phyloP scores from a whole-genome alignment of 2,797 vertebrate species.

The Enteromius anoplus region DNA sequence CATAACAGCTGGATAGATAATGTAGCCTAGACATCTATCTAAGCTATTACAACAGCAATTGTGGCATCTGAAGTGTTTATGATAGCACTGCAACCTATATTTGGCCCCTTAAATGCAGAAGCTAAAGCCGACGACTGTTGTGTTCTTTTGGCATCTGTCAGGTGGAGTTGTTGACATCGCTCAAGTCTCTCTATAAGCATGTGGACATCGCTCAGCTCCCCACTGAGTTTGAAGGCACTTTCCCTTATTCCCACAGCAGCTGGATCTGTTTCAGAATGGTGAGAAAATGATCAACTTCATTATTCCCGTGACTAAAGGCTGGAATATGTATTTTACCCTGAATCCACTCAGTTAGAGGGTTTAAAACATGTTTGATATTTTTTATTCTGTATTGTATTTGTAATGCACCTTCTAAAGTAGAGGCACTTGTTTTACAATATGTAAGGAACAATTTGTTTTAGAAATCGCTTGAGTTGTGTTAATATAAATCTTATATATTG shows the following conservation, averaged over 20 bases:
- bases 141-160: slow-evolving; percentile 62
- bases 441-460: not conserved
- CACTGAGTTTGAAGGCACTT: slow-evolving; percentile 81
- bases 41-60: slow-evolving; percentile 20
- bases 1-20: slow-evolving; percentile 25
- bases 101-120: not conserved
- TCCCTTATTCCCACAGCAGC: slow-evolving; percentile 84
- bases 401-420: not conserved
- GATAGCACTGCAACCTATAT: slow-evolving; percentile 5
- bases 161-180: slow-evolving; percentile 84
- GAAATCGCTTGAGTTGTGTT: not conserved
- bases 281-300: slow-evolving; percentile 49
- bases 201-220: slow-evolving; percentile 84
- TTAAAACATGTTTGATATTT: not conserved
- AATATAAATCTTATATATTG: not conserved
- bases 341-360: not conserved
- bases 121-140: not conserved
- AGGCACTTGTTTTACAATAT: not conserved
- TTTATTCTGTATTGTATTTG: not conserved
- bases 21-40: not conserved
- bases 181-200: slow-evolving; percentile 85
- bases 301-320: not conserved
- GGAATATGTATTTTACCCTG: not conserved
- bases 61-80: slow-evolving; percentile 11
- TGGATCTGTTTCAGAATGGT: slow-evolving; percentile 91